A percentile compares a stretch with the other conserved stretches of the same genome.
These are phyloP conservation scores for Cirrhinus molitorella DNA, from an alignment of 2,797 vertebrate genomes.

Conservation along the genomic window DNA sequence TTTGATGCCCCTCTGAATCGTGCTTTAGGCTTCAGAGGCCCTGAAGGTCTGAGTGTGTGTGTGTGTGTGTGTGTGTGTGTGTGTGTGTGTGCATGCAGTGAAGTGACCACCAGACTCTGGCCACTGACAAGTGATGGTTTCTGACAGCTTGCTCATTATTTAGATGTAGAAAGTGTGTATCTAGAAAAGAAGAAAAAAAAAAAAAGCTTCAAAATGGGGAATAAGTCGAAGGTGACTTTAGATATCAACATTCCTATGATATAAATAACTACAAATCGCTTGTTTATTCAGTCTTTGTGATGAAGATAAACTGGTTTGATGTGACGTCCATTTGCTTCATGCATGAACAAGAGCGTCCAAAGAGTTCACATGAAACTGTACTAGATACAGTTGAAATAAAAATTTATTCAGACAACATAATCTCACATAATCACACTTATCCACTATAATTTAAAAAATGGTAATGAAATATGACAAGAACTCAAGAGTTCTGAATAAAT, in stretches of 20 bases:
- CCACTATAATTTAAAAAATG: too few relatives aligned
- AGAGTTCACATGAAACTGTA: not conserved
- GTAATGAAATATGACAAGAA: too few relatives aligned
- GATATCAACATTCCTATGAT: conserved; percentile 11
- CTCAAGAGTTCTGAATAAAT: too few relatives aligned
- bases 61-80: conserved; percentile 24
- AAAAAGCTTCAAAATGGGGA: conserved; percentile 5
- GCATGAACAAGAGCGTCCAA: not conserved
- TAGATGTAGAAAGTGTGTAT: conserved; percentile 71
- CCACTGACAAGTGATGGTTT: conserved; percentile 70
- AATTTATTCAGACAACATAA: too few relatives aligned
- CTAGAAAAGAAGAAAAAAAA: not conserved
- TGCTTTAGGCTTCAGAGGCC: conserved; percentile 50
- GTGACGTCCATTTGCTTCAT: not conserved
- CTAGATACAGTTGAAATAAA: too few relatives aligned
- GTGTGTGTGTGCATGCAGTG: conserved; percentile 35
- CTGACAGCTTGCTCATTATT: conserved; percentile 83
- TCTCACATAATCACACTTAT: too few relatives aligned
- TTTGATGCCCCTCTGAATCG: conserved; percentile 47
- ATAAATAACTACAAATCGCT: conserved; percentile 18
- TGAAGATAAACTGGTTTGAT: not conserved
- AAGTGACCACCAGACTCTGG: conserved; percentile 74
- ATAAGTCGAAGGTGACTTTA: conserved; percentile 43
- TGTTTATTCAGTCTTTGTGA: conserved; percentile 5
- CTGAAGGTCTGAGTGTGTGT: conserved; percentile 42